phyloP scores from a whole-genome alignment of 1,140 invertebrate genomes.

The Eulimnadia texana region DNA sequence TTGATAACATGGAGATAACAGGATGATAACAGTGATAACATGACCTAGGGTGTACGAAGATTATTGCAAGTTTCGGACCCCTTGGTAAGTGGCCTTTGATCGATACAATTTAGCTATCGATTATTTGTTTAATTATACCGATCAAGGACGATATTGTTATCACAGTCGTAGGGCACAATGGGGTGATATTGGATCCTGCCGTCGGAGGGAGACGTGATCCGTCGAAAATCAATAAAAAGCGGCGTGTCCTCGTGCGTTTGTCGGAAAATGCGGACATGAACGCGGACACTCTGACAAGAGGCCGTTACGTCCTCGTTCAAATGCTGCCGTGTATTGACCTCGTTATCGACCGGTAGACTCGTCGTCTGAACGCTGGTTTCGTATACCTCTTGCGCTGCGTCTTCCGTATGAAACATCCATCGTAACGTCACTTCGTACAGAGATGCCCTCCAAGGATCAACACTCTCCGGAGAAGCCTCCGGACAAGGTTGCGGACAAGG shows the following conservation, averaged over 20 bases:
- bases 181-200: not conserved
- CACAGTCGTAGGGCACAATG: not conserved
- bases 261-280: not conserved
- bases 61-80: too few species aligned
- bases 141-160: not conserved
- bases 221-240: slow-evolving; percentile 9
- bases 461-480: not conserved
- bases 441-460: not conserved
- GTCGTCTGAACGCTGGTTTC: not conserved
- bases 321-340: too few species aligned
- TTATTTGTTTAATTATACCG: too few species aligned
- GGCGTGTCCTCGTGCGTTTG: not conserved
- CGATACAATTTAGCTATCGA: too few species aligned
- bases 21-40: too few species aligned
- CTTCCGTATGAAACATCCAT: slow-evolving; percentile 8
- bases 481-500: not conserved
- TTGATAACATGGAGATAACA: too few species aligned
- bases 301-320: not conserved
- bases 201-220: not conserved
- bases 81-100: too few species aligned
- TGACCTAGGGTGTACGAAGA: too few species aligned
- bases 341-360: not conserved
- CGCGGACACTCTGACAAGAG: not conserved
- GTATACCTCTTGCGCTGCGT: not conserved
- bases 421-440: slow-evolving; percentile 3